Conservation (phyloP, 2,888 invertebrate species). For the Polydesmus complanatus region DNA sequence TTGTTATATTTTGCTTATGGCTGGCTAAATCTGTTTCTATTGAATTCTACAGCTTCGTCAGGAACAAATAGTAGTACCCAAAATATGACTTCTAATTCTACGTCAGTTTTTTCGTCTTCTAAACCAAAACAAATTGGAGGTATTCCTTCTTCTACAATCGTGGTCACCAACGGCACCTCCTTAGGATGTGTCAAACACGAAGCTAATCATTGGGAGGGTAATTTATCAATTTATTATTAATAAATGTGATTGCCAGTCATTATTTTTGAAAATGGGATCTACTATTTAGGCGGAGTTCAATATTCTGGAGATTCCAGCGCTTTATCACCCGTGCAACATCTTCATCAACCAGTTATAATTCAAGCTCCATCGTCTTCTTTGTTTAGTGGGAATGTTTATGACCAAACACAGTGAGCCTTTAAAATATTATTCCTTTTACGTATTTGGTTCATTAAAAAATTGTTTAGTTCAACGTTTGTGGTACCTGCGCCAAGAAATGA, state of each 20-base stretch:
- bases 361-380: conserved; percentile 11
- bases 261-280: background rate
- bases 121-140: conserved; percentile 5
- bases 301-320: conserved; percentile 4
- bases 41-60: no score
- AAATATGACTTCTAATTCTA: no score
- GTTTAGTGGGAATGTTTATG: conserved; percentile 8
- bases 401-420: conserved; percentile 7
- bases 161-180: conserved; percentile 13
- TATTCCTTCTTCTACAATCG: conserved; percentile 1
- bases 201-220: conserved; percentile 10
- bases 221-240: background rate
- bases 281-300: conserved; percentile 6
- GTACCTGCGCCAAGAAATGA: conserved; percentile 16
- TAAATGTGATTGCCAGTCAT: background rate
- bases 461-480: conserved; percentile 15
- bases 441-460: background rate
- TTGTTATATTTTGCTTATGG: no score
- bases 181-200: conserved; percentile 3
- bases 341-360: conserved; percentile 15
- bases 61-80: no score
- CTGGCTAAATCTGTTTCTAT: no score
- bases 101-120: background rate
- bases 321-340: conserved; percentile 2
- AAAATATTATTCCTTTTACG: background rate